Evolutionary conservation across 1,140 invertebrate species (phyloP), one percentile per base, ranked within the genome.

Genomic region (Drosophila yakuba): DNA sequence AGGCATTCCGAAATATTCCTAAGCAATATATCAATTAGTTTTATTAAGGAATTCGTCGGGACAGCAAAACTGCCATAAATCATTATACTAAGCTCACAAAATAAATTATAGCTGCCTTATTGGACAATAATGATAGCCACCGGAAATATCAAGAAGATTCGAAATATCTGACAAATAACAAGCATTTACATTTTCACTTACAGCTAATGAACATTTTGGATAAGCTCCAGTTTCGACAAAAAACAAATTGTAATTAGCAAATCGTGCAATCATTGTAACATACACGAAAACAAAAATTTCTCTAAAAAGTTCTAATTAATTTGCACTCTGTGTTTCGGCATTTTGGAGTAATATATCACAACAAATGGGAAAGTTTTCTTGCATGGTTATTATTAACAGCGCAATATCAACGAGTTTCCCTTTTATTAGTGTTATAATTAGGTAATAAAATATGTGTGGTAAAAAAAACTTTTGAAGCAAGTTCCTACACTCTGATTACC

Each of bases 11-110:
- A 50, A 68, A 51, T 68, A 41, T 35, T 63, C 45, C 14, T 45
- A 23, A 39, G 44, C 20, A 15, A 66, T 66, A 68, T 68, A 68
- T 68, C 39, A 68, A 68, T 68, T 45, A 45, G 48, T 66, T 55
- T 52, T 68, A 66, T 68, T 68, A 38, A 17, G 61, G 64, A 44
- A 32, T 67, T 7, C 61, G 15, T 2, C 52, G 28, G 38, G 61
- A 67, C 64, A 66, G 59, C 47, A 12, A 2, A 20, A 17, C 12
- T 1, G 36, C 20, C 17, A 64, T 68, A 64, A 68, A 68, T 68
- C 60, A 66, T 64, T 12, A 8, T n/a, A 6, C 45, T n/a, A 51
- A 43, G 36, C 50, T n/a, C 17, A 10, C 28, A 64, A 66, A 66
- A 68, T 36, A 41, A 67, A 67, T 63, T 51, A 44, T 43, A 15